Conservation (phyloP, 2,888 invertebrate species). For the Elegia similella region DNA sequence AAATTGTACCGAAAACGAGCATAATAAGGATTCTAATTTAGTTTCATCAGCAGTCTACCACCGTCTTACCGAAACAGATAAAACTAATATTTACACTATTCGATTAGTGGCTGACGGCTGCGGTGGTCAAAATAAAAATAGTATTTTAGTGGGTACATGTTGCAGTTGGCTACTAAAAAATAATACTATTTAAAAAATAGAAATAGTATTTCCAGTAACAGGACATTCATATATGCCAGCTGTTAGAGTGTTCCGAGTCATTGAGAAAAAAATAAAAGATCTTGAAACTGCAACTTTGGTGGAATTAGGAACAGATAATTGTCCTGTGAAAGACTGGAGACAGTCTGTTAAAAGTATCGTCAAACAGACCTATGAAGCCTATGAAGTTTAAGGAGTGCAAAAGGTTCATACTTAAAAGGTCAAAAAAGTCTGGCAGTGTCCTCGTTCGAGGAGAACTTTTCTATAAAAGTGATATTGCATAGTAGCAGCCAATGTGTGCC, state of each 20-base stretch:
- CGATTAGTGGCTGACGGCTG: conserved; percentile 17
- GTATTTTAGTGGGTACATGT: conserved; percentile 7
- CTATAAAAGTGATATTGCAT: conserved; percentile 25
- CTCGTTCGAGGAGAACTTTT: conserved; percentile 24
- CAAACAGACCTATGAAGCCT: conserved; percentile 27
- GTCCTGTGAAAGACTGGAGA: conserved; percentile 27
- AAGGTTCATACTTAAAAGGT: conserved; percentile 29
- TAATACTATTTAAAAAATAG: conserved; percentile 3
- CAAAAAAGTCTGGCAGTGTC: conserved; percentile 24
- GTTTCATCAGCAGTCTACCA: conserved; percentile 35
- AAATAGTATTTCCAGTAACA: conserved; percentile 12
- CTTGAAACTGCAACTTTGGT: conserved; percentile 28
- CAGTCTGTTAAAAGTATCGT: conserved; percentile 23
- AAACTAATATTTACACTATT: conserved; percentile 1
- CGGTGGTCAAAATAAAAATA: conserved; percentile 15
- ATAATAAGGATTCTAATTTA: conserved; percentile 29
- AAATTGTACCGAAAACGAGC: conserved; percentile 14
- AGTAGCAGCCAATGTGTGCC: conserved; percentile 26
- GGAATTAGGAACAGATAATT: conserved; percentile 22
- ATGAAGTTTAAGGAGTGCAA: conserved; percentile 28
- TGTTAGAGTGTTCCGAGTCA: conserved; percentile 22
- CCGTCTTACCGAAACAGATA: conserved; percentile 2
- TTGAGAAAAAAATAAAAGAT: conserved; percentile 27
- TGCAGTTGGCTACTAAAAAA: conserved; percentile 5
- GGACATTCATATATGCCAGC: conserved; percentile 18